Base-by-base conservation (phyloP, 2,888 invertebrate species). In the Adineta ricciae region DNA sequence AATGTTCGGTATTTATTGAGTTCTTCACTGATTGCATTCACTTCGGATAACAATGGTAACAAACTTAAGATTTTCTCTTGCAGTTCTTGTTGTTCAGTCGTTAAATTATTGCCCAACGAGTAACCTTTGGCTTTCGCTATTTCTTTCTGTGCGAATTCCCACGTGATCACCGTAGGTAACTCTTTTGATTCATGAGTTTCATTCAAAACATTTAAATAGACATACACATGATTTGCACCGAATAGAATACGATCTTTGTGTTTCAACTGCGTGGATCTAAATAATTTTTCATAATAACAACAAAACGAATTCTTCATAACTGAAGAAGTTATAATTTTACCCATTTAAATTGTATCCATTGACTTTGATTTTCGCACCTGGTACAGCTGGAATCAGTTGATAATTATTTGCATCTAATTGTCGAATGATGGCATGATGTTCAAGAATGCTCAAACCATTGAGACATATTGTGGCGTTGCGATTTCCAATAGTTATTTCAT, bases 11-110 rank as follows among this genome's bases (percentile, higher is more conserved):
- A 89, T 87, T 90, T 91, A 87, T 90, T 88, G 64, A 91, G 87
- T 86, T 91, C 91, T 84, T 91, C 91, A 8, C 90, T 90, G 8
- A 91, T 88, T 8, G 91, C 91, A 86, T 91, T 91, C n/a, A 90
- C 90, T 86, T 91, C 90, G 27, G 90, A 89, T 84, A 91, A 89
- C 89, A 90, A 89, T 14, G 91, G 91, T 52, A 91, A 87, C 49
- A 90, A 89, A 87, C 90, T 90, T 83, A 91, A 87, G 21, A 91
- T 89, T 86, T 90, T 89, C 85, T 91, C 90, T 86, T 91, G 90
- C 16, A 89, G 89, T 46, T 90, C 88, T 86, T 90, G 89, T 87
- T 90, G 90, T 86, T 91, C 91, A 90, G 87, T 78, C 85, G 78
- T 41, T 85, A 36, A 83, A 52, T 88, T 88, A 46, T 88, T 87